A percentile compares a stretch with the other conserved stretches of the same genome.
Conservation (phyloP, 2,113 vertebrate genomes). For the Melierax canorus region DNA sequence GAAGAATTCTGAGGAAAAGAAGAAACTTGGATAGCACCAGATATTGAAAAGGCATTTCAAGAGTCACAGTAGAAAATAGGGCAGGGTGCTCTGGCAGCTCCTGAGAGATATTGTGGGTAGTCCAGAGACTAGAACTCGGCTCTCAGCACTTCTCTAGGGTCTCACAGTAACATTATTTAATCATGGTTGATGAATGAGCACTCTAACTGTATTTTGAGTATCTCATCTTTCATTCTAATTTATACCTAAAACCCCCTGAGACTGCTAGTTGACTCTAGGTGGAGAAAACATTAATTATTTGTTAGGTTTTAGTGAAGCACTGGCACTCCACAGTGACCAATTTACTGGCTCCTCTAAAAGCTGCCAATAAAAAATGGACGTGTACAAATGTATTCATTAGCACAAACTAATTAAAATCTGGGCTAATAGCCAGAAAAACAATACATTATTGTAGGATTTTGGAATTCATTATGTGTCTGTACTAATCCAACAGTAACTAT, state of each 20-base stretch:
- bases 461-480: not conserved
- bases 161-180: not conserved
- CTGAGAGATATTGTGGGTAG: not conserved
- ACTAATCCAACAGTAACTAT: not conserved
- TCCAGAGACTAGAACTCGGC: not conserved
- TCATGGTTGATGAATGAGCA: not conserved
- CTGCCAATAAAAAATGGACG: slow-evolving; percentile 18
- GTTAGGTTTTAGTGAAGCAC: slow-evolving; percentile 9
- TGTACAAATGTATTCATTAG: slow-evolving; percentile 49
- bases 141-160: not conserved
- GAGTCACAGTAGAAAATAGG: not conserved
- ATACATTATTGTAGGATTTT: not conserved
- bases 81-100: not conserved
- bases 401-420: slow-evolving; percentile 35
- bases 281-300: slow-evolving; percentile 46
- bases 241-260: not conserved
- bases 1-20: not conserved
- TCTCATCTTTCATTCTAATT: slow-evolving; percentile 55
- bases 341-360: not conserved
- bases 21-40: not conserved
- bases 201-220: slow-evolving; percentile 23
- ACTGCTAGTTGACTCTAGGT: slow-evolving; percentile 13
- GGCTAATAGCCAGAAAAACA: slow-evolving; percentile 16
- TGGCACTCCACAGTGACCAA: slow-evolving; percentile 2
- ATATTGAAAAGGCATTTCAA: not conserved